Conservation (phyloP, 2,888 invertebrate species). For the Eilema caniola region DNA sequence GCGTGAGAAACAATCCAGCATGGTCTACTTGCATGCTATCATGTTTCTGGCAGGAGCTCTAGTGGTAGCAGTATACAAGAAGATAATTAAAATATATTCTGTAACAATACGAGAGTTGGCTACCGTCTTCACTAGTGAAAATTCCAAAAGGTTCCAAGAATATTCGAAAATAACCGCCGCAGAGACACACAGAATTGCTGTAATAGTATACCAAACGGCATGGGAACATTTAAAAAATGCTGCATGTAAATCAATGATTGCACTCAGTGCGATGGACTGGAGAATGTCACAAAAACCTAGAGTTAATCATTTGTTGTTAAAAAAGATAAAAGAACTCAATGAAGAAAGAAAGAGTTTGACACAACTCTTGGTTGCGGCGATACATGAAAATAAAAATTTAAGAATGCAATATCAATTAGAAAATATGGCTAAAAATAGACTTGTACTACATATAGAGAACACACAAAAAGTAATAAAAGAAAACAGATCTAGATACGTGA, state of each 20-base stretch:
- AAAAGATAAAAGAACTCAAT: constrained; percentile 66
- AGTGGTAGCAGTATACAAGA: constrained; percentile 63
- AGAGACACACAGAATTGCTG: constrained; percentile 37
- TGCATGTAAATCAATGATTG: background rate
- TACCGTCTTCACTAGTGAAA: constrained; percentile 40
- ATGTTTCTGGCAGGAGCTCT: constrained; percentile 70
- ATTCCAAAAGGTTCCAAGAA: constrained; percentile 27
- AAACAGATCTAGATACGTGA: constrained; percentile 66
- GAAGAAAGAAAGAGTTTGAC: constrained; percentile 70
- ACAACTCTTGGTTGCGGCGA: constrained; percentile 66
- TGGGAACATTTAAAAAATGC: constrained; percentile 38
- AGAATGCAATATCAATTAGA: constrained; percentile 70
- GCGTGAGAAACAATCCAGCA: constrained; percentile 32
- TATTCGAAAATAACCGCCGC: constrained; percentile 55
- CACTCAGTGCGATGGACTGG: background rate
- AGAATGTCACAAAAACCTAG: constrained; percentile 37
- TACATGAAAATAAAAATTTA: constrained; percentile 74
- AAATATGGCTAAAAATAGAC: constrained; percentile 68
- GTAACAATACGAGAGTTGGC: constrained; percentile 45
- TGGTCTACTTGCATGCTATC: constrained; percentile 55
- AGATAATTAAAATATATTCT: constrained; percentile 47
- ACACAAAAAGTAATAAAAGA: constrained; percentile 71
- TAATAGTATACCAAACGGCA: constrained; percentile 39
- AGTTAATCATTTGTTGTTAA: constrained; percentile 61
- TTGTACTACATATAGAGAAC: constrained; percentile 65